A percentile compares a stretch with the other conserved stretches of the same genome.
Conservation (phyloP, 2,113 vertebrate species). For the Poeciliopsis retropinna region DNA sequence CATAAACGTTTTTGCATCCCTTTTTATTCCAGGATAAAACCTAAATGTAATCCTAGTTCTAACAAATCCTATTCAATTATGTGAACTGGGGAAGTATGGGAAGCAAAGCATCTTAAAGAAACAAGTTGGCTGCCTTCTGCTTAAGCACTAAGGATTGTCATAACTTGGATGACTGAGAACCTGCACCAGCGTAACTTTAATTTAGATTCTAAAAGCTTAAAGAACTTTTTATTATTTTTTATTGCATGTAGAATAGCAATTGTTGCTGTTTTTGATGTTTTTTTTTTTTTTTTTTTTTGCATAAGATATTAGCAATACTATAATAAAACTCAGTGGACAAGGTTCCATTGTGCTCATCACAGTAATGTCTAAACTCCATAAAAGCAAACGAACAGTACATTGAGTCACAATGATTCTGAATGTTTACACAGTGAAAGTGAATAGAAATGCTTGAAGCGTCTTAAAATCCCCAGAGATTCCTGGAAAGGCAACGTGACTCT, state of each 20-base stretch:
- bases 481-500: slow-evolving; percentile 36
- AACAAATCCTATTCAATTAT: not conserved
- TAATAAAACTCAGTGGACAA: not conserved
- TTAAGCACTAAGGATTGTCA: not conserved
- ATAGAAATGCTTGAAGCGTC: slow-evolving; percentile 64
- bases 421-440: slow-evolving; percentile 63
- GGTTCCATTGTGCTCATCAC: slow-evolving; percentile 1
- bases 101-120: not conserved
- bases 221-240: slow-evolving; percentile 20
- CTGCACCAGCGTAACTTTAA: not conserved
- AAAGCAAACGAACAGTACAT: slow-evolving; percentile 48
- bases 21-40: too few species aligned
- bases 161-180: not conserved
- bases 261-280: not conserved
- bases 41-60: not conserved
- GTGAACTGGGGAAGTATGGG: not conserved
- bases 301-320: slow-evolving; percentile 1
- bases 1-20: not conserved
- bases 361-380: slow-evolving; percentile 44
- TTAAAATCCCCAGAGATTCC: slow-evolving; percentile 65
- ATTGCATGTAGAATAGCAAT: slow-evolving; percentile 4
- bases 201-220: not conserved
- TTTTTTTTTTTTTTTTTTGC: too few species aligned
- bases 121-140: not conserved
- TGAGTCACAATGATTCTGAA: slow-evolving; percentile 36